Evolutionary conservation across 2,113 vertebrate species (phyloP).

Genomic region (Mixornis gularis): DNA sequence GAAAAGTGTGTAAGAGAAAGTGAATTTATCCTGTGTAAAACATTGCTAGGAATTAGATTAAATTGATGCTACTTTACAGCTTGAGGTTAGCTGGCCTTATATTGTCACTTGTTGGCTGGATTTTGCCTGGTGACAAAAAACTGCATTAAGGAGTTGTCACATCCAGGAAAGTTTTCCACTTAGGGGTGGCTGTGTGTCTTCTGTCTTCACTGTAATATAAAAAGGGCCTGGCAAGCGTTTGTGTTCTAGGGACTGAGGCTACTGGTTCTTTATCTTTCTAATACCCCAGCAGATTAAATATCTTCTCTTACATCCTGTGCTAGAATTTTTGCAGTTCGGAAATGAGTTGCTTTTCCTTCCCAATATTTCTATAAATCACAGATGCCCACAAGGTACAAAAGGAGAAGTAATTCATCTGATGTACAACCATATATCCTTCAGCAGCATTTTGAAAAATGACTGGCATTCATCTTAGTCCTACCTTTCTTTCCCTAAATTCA

Average conservation of each 20-base stretch:
- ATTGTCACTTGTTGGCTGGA: not conserved
- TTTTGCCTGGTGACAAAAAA: not conserved
- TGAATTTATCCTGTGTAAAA: not conserved
- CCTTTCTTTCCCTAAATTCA: not conserved
- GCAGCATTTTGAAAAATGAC: not conserved
- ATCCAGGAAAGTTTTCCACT: not conserved
- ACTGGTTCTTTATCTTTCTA: not conserved
- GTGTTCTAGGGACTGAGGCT: not conserved
- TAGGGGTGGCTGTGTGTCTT: accelerated
- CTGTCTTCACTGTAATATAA: not conserved
- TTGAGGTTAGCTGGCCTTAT: not conserved
- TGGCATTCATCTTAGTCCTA: not conserved
- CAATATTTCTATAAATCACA: not conserved
- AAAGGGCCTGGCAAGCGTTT: not conserved
- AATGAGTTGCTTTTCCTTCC: not conserved
- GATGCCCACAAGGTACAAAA: not conserved
- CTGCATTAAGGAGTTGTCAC: not conserved
- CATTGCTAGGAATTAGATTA: not conserved
- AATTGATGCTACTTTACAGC: not conserved
- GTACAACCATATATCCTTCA: not conserved
- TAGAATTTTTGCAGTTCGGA: not conserved
- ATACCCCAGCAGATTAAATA: not conserved
- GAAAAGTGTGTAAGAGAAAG: not conserved
- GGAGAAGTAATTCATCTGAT: not conserved
- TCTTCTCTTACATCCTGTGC: not conserved